Evolutionary conservation across 2,113 vertebrate genomes (phyloP).

Genomic region (Heterotis niloticus): DNA sequence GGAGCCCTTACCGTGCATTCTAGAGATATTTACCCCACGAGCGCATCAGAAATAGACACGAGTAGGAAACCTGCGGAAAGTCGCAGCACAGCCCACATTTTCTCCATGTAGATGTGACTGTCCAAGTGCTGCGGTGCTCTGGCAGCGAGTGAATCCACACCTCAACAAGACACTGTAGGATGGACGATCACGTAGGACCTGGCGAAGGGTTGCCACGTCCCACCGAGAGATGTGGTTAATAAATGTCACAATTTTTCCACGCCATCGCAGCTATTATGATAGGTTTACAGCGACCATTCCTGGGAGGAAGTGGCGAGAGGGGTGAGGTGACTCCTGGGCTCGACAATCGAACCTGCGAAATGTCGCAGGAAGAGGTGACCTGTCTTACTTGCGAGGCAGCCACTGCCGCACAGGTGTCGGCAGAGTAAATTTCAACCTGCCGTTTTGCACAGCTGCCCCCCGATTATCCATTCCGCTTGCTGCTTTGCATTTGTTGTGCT

Average conservation of each 20-base stretch:
- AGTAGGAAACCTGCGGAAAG: background rate
- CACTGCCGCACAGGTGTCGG: constrained; percentile 11
- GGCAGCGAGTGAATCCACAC: no score
- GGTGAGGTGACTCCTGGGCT: no score
- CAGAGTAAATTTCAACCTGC: background rate
- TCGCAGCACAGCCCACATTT: background rate
- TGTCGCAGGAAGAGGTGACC: constrained; percentile 6
- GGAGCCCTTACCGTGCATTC: no score
- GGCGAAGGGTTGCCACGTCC: no score
- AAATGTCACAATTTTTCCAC: background rate
- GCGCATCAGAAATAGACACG: background rate
- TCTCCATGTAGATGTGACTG: background rate
- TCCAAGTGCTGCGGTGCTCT: no score
- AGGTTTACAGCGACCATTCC: no score
- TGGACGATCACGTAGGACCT: no score
- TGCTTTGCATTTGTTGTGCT: no score
- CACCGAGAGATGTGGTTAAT: no score
- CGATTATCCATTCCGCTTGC: background rate
- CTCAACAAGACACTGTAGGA: no score
- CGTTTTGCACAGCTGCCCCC: background rate
- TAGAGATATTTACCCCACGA: no score
- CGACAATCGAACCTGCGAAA: constrained; percentile 10
- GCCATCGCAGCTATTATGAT: background rate
- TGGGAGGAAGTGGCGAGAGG: no score
- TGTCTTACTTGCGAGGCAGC: background rate